phyloP scores from a whole-genome alignment of 2,888 invertebrate species.

The Incurvaria masculella region DNA sequence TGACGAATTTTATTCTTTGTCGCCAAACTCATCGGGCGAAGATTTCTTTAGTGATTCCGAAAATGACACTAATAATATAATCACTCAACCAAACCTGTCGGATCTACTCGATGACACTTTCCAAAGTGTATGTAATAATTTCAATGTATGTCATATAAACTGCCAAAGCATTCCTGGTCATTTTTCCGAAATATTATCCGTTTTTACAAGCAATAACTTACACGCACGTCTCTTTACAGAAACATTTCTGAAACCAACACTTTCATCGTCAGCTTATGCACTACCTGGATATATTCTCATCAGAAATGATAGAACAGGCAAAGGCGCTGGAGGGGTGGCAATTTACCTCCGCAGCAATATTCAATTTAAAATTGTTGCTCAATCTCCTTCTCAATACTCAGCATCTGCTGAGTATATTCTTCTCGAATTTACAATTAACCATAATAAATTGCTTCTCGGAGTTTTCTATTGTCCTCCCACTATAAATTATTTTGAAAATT shows the following conservation, averaged over 20 bases:
- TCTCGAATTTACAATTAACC: conserved; percentile 5
- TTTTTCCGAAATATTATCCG: conserved; percentile 1
- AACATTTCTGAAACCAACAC: conserved; percentile 8
- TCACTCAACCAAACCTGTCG: neutral
- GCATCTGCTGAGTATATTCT: conserved; percentile 6
- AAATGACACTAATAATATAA: neutral
- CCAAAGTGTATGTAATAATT: neutral
- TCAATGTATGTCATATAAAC: conserved; percentile 7
- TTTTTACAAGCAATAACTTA: conserved; percentile 2
- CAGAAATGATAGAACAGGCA: conserved; percentile 5
- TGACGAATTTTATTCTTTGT: neutral
- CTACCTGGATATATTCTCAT: conserved; percentile 3
- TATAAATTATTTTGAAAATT: conserved; percentile 8
- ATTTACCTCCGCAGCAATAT: conserved; percentile 8
- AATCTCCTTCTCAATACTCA: neutral
- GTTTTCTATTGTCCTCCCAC: conserved; percentile 4
- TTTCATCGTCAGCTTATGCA: neutral
- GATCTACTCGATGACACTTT: neutral
- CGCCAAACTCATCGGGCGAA: neutral
- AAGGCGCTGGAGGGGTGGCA: conserved; percentile 7
- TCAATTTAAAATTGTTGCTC: neutral
- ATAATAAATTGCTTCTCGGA: conserved; percentile 9
- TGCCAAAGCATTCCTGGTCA: conserved; percentile 6
- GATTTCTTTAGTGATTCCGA: neutral
- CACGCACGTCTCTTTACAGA: conserved; percentile 8